phyloP scores from a whole-genome alignment of 1,140 invertebrate genomes.

The Cryptotermes secundus region DNA sequence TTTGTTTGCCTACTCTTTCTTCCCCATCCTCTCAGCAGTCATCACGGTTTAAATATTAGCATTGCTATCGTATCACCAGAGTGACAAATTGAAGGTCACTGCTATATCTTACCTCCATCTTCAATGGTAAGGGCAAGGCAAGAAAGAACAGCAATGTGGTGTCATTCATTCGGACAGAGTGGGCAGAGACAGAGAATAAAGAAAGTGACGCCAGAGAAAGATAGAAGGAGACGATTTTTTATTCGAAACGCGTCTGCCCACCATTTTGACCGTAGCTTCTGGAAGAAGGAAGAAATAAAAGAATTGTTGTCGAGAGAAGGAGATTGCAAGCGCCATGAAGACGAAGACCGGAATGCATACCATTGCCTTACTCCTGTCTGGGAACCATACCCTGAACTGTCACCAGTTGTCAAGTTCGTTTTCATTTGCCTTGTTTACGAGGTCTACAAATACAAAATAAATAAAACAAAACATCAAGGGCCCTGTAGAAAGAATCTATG shows the following conservation, averaged over 20 bases:
- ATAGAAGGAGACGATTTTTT: constrained; percentile 5
- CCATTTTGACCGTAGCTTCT: constrained; percentile 23
- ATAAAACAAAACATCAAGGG: too few species aligned
- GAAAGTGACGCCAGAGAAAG: not conserved
- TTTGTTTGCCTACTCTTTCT: not conserved
- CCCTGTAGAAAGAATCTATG: too few species aligned
- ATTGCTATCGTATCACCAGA: constrained; percentile 32
- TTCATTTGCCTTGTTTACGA: not conserved
- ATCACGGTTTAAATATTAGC: constrained; percentile 33
- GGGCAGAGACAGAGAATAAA: constrained; percentile 13
- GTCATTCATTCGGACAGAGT: constrained; percentile 30
- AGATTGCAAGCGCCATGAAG: not conserved
- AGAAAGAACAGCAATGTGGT: constrained; percentile 26
- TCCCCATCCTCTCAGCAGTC: not conserved
- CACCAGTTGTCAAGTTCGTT: not conserved
- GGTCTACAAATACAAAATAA: too few species aligned
- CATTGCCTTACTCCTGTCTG: too few species aligned
- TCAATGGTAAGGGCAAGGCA: not conserved
- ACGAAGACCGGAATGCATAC: not conserved
- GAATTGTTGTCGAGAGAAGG: not conserved
- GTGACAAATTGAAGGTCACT: constrained; percentile 33
- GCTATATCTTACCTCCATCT: constrained; percentile 29
- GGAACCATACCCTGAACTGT: not conserved
- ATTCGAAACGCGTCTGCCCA: constrained; percentile 21
- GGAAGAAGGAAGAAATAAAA: constrained; percentile 2